Evolutionary conservation across 2,113 vertebrate genomes (phyloP), one percentile per base, ranked within the genome.

Genomic region (Indri indri): DNA sequence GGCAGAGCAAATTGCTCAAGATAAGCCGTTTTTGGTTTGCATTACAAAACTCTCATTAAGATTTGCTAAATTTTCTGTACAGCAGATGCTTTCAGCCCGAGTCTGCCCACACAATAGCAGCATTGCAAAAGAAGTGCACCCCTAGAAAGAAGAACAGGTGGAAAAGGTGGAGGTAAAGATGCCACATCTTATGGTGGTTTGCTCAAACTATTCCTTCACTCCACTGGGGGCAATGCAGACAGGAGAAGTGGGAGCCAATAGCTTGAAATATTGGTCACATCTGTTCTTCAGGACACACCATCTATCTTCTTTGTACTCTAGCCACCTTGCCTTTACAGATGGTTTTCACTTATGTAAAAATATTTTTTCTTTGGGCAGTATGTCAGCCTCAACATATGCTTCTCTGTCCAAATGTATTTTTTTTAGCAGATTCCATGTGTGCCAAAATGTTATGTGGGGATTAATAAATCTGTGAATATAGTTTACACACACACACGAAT

Each of bases 381-480:
- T 83, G 25, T 76, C 54, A 90, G 30, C n/a, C 37, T 59, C 37
- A 80, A 54, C 59, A 88, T 54, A 80, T 84, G 34, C 8, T 91
- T 88, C 17, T 8, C 17, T 54, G 9, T 85, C 18, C 13, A 32
- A 90, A 73, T 71, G 16, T 40, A 73, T 66, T 79, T 95, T 61
- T 95, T 95, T 71, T 30, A 54, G 80, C 47, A 94, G 79, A 94
- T 79, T 68, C 23, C 17, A 22, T n/a, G 6, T 37, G 3, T 85
- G 59, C 23, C 42, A 88, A 90, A 89, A 65, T 94, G 80, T 92
- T 88, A 93, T 20, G 13, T 37, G 14, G 5, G 0, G 18, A 68
- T 95, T 96, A 91, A 90, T 71, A 86, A 79, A 74, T 83, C 57
- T 84, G 63, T 40, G 66, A 37, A 17, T 70, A 61, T 87, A 76